phyloP scores from a whole-genome alignment of 2,113 vertebrate genomes.

The Geococcyx californianus region DNA sequence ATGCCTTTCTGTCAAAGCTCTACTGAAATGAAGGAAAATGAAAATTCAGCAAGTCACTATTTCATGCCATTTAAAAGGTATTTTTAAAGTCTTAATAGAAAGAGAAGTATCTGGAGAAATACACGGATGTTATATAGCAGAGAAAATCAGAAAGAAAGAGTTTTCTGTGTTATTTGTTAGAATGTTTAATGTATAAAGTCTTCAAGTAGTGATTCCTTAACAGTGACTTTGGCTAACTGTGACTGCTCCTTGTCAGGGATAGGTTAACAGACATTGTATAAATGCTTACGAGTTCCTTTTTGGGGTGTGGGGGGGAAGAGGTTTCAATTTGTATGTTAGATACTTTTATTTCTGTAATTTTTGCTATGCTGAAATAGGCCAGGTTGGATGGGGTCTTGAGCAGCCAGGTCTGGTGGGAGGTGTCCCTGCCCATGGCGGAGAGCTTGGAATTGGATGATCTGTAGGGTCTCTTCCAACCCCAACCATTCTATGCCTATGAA shows the following conservation, averaged over 20 bases:
- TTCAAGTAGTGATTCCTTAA: not conserved
- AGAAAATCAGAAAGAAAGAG: not conserved
- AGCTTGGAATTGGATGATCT: no score
- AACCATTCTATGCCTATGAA: not conserved
- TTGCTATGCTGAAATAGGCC: not conserved
- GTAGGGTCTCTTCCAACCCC: no score
- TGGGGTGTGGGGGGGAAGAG: no score
- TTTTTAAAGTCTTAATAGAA: conserved; percentile 1
- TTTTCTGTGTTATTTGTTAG: not conserved
- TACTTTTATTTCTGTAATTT: not conserved
- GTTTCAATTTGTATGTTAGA: not conserved
- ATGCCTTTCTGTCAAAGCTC: not conserved
- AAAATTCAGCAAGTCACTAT: conserved; percentile 14
- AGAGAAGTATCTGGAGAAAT: not conserved
- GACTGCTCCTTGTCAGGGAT: not conserved
- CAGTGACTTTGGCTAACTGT: not conserved
- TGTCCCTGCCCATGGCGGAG: no score
- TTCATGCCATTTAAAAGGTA: not conserved
- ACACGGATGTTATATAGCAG: not conserved
- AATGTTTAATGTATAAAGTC: not conserved
- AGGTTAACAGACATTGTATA: not conserved
- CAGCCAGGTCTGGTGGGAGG: no score
- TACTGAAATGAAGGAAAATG: conserved; percentile 8
- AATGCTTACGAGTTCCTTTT: not conserved
- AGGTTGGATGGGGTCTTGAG: no score